phyloP scores from a whole-genome alignment of 2,888 invertebrate species.

The Spisula solida region DNA sequence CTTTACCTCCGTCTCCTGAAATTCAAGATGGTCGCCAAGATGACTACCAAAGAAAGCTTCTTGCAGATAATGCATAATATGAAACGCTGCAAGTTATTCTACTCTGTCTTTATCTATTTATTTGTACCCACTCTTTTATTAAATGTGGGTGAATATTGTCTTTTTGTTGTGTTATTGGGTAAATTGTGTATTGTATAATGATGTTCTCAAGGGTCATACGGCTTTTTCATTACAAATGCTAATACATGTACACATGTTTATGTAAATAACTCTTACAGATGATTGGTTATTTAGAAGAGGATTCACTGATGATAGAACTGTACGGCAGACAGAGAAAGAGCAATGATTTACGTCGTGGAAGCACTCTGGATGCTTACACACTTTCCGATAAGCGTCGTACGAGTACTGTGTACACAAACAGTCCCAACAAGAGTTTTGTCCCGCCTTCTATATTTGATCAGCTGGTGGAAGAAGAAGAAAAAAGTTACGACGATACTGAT shows the following conservation, averaged over 20 bases:
- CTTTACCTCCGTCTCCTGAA: not conserved
- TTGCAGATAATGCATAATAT: not conserved
- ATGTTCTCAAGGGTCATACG: too few species aligned
- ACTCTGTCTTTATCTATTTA: too few species aligned
- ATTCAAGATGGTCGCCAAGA: not conserved
- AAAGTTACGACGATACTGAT: not conserved
- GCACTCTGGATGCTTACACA: conserved; percentile 49
- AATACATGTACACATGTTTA: not conserved
- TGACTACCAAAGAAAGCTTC: too few species aligned
- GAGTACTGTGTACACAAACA: not conserved
- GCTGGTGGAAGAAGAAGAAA: conserved; percentile 3
- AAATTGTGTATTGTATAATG: too few species aligned
- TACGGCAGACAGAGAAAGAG: conserved; percentile 52
- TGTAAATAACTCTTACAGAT: conserved; percentile 35
- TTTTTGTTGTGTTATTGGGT: too few species aligned
- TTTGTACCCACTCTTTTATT: too few species aligned
- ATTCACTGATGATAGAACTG: conserved; percentile 57
- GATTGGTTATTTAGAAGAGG: conserved; percentile 53
- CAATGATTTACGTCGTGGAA: conserved; percentile 38
- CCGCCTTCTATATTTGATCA: conserved; percentile 3
- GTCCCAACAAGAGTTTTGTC: not conserved
- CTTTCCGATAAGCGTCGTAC: conserved; percentile 45
- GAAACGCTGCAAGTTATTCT: not conserved
- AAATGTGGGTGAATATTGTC: too few species aligned
- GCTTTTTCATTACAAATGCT: not conserved